Evolutionary conservation across 2,797 vertebrate species (phyloP), one percentile per base, ranked within the genome.

Genomic region (Esox masquinongy): DNA sequence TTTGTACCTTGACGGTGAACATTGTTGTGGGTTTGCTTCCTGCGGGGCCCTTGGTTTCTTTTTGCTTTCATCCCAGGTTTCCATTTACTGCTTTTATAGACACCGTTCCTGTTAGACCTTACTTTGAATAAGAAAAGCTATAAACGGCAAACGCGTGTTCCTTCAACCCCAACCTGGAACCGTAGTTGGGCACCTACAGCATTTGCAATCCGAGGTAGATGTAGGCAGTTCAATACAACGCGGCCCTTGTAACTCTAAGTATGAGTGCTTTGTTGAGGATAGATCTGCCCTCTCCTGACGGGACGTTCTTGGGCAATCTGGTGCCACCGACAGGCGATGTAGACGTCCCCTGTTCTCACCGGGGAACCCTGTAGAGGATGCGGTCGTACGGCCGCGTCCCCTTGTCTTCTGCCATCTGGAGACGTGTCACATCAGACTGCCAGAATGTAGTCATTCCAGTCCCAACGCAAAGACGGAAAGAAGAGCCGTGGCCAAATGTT

Each of bases 351-450:
- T 39, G 39, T 86, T 80, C 78, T 90, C 29, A 26, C 87, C 78
- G 83, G 79, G 80, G 80, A 74, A 47, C 15, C 9, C 79, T 75
- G 26, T 74, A 77, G 84, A 83, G 70, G 75, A 84, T 64, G 72
- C 53, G 76, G 88, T 89, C 88, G 84, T 84, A 76, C 84, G 82
- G 83, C 50, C 78, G 4, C 67, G 82, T 83, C 85, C 83, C 72
- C 74, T 36, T 68, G 79, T 84, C 85, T 72, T 19, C 79, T 64
- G 83, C 92, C 93, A 93, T 92, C 93, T 94, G 92, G 90, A 93
- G 87, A 89, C 68, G 83, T 80, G 82, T 79, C 87, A 82, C 74
- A 74, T 79, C 72, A 80, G 39, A 17, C 80, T 82, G 86, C 86
- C 84, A 84, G 74, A 83, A 51, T 47, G 63, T 24, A 59, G 56